Conservation (phyloP, 2,113 vertebrate species). For the Phycodurus eques region DNA sequence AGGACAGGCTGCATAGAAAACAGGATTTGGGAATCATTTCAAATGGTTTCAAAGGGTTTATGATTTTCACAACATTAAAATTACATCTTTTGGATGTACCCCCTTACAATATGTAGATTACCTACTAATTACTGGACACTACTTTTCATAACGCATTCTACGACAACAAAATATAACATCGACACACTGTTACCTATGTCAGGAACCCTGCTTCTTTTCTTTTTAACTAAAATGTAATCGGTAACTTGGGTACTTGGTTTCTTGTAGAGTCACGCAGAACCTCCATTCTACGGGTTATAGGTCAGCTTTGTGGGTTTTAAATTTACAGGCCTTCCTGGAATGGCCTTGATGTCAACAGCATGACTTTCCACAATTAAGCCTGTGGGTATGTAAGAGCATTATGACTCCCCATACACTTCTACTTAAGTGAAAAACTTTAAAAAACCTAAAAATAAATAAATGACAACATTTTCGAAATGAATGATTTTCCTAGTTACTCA, state of each 20-base stretch:
- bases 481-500: neutral
- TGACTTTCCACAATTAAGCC: slow-evolving; percentile 8
- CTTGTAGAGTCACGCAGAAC: neutral
- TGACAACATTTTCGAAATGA: neutral
- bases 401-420: neutral
- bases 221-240: slow-evolving; percentile 8
- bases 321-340: slow-evolving; percentile 33
- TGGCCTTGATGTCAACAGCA: neutral
- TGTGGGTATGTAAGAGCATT: neutral
- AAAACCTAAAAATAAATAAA: neutral
- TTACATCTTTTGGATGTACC: neutral
- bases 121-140: neutral
- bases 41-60: neutral
- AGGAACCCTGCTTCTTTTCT: neutral
- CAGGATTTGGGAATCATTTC: neutral
- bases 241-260: slow-evolving; percentile 37
- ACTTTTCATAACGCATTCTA: neutral
- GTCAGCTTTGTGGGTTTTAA: slow-evolving; percentile 34
- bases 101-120: too few species aligned
- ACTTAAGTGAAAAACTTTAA: neutral
- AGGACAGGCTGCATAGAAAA: neutral
- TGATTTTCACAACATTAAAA: neutral
- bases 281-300: slow-evolving; percentile 24
- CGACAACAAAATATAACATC: neutral
- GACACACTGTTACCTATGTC: neutral